Percentiles rank a stretch among this genome's conserved stretches.
phyloP scores from a whole-genome alignment of 1,140 invertebrate genomes.

The Listronotus bonariensis region DNA sequence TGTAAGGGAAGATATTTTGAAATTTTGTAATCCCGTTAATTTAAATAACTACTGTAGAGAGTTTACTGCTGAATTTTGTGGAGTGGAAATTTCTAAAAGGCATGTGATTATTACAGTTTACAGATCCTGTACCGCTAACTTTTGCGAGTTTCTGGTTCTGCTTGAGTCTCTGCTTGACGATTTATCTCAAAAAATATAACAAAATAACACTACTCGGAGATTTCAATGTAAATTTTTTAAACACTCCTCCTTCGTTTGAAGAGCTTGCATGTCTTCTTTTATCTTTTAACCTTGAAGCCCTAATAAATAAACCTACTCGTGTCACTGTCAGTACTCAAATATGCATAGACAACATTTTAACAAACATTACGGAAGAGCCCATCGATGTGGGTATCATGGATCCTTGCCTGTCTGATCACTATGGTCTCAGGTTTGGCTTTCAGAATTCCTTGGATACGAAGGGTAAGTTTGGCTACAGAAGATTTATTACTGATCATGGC shows the following conservation, averaged over 20 bases:
- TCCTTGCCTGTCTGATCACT: slow-evolving; percentile 5
- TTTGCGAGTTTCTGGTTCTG: neutral
- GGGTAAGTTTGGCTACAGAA: neutral
- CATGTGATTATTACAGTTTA: neutral
- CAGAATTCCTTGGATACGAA: neutral
- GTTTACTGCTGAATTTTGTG: neutral
- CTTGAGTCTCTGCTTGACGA: neutral
- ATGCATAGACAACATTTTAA: neutral
- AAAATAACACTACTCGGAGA: neutral
- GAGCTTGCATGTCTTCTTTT: neutral
- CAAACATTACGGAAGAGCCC: neutral
- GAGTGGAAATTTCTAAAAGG: neutral
- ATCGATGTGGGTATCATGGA: neutral
- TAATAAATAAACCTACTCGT: neutral
- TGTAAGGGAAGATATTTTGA: neutral
- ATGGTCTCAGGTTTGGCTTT: neutral
- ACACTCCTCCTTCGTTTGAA: neutral
- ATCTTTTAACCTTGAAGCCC: neutral
- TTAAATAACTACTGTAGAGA: neutral
- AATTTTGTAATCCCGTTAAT: neutral
- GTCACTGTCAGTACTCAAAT: neutral
- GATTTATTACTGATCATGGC: neutral
- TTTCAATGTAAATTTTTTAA: neutral
- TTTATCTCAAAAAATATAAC: neutral
- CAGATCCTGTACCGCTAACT: neutral